Evolutionary conservation across 2,113 vertebrate genomes (phyloP).

Genomic region (Pluvialis apricaria): DNA sequence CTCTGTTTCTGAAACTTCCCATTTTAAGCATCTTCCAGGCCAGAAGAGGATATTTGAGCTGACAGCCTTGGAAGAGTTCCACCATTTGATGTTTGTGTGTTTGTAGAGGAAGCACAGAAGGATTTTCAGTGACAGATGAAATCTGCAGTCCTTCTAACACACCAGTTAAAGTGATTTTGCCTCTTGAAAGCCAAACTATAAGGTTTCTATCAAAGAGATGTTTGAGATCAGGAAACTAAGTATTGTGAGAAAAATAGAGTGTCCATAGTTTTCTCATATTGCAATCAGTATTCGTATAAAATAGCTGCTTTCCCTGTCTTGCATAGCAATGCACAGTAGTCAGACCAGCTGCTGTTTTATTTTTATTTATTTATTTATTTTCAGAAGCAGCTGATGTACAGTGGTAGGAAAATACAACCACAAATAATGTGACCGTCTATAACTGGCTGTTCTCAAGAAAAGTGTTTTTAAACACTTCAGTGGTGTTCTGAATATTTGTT

Average conservation of each 20-base stretch:
- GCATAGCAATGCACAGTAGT: neutral
- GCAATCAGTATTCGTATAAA: neutral
- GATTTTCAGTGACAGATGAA: slow-evolving; percentile 56
- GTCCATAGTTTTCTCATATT: neutral
- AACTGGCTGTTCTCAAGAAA: neutral
- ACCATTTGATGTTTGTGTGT: slow-evolving; percentile 52
- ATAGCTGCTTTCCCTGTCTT: neutral
- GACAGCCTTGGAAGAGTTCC: slow-evolving; percentile 51
- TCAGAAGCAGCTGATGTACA: neutral
- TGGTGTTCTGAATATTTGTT: neutral
- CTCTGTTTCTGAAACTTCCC: slow-evolving; percentile 1
- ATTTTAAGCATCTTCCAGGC: slow-evolving; percentile 10
- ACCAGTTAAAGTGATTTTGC: slow-evolving; percentile 33
- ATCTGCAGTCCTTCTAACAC: slow-evolving; percentile 46
- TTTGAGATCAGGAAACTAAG: slow-evolving; percentile 21
- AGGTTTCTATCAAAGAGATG: slow-evolving; percentile 31
- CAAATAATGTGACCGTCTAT: neutral
- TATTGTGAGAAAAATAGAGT: neutral
- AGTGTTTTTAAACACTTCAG: neutral
- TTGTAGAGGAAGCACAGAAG: slow-evolving; percentile 41
- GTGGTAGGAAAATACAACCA: neutral
- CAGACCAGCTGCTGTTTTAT: neutral
- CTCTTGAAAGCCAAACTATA: slow-evolving; percentile 29
- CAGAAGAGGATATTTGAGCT: slow-evolving; percentile 16
- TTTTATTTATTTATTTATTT: neutral